Evolutionary conservation across 2,797 vertebrate genomes (phyloP), one percentile per base, ranked within the genome.

Genomic region (Microctenopoma stevenorrisi): DNA sequence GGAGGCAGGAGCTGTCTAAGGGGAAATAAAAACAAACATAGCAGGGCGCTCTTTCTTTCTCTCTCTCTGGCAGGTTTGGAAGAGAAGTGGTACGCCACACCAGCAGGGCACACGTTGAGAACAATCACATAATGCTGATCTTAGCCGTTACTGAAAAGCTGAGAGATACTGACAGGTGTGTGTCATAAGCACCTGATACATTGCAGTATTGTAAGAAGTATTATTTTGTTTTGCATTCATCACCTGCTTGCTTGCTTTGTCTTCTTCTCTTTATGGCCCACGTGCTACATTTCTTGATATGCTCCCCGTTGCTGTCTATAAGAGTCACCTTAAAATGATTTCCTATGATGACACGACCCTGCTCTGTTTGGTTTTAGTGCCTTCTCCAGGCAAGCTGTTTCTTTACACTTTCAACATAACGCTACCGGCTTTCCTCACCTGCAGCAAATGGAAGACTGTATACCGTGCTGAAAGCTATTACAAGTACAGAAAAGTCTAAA

Each of bases 401-500:
- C 58, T 67, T 25, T 22, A 5, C 68, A 74, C 68, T 51, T 68
- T 44, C 63, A 60, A 50, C 62, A 77, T 68, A 75, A 35, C 4
- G 13, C 55, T 66, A 49, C 75, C 26, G 26, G 42, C 52, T 65
- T 70, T 58, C 50, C 40, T 74, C 79, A 76, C 81, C 68, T 84
- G 54, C 62, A 79, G 67, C 64, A 80, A 88, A 79, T 83, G 65
- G 63, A 64, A 46, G 55, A 22, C 22, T 22, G 22, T 38, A 22
- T 64, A 76, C 64, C 10, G 37, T 16, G 25, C 51, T 28, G n/a
- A 64, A 63, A 74, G 69, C 58, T 70, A 74, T 75, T 63, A 57
- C 49, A 62, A 60, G 79, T 82, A 86, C 84, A 83, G 63, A 88
- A 62, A 51, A 40, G 78, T 51, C 53, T 57, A 48, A 67, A 71